Conservation (phyloP, 2,888 invertebrate genomes). For the Petrolisthes manimaculis region DNA sequence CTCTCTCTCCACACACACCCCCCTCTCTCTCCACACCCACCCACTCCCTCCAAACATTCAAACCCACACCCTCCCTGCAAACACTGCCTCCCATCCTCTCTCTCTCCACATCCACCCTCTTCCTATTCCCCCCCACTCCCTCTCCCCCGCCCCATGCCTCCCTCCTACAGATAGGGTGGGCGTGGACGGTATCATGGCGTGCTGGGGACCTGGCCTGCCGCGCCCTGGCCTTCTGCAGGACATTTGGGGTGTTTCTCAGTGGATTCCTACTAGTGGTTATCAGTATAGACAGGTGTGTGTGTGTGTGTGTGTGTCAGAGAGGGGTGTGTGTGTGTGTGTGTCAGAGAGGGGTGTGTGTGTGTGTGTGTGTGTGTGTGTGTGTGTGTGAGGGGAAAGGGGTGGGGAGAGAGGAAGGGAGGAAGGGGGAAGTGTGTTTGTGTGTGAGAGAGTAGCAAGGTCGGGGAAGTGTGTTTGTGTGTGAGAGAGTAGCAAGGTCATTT, state of each 20-base stretch:
- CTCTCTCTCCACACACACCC: neutral
- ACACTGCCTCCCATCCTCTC: neutral
- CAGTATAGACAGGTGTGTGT: conserved; percentile 80
- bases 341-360: no score
- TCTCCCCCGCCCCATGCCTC: neutral
- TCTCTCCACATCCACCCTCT: neutral
- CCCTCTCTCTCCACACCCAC: neutral
- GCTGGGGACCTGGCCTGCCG: conserved; percentile 88
- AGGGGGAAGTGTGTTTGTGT: no score
- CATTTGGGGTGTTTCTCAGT: conserved; percentile 87
- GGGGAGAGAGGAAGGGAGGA: conserved; percentile 16
- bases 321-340: no score
- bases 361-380: no score
- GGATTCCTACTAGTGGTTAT: conserved; percentile 91
- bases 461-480: no score
- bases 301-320: no score
- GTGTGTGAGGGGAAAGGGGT: conserved; percentile 13
- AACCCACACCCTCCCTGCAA: neutral
- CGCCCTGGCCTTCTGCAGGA: conserved; percentile 87
- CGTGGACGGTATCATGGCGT: conserved; percentile 86
- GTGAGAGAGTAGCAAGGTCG: no score
- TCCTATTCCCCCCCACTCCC: neutral
- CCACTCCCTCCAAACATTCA: neutral
- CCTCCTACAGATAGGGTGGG: conserved; percentile 82
- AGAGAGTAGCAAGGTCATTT: no score